Percentiles rank a stretch among this genome's conserved stretches.
Evolutionary conservation across 2,113 vertebrate species (phyloP).

Genomic region (Bufo gargarizans): DNA sequence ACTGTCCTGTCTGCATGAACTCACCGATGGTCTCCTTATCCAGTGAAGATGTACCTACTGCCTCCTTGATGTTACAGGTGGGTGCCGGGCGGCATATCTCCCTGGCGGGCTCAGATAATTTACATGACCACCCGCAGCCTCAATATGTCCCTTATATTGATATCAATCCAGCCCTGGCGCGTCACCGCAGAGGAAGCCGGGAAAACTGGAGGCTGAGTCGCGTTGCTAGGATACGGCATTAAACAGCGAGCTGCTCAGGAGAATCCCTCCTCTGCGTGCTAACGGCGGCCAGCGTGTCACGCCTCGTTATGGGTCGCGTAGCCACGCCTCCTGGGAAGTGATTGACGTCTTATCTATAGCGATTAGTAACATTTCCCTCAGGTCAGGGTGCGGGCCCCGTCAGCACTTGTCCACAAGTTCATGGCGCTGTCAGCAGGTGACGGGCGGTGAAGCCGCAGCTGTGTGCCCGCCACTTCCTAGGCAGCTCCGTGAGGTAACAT

Average conservation of each 20-base stretch:
- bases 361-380: too few species aligned
- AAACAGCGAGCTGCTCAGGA: neutral
- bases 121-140: neutral
- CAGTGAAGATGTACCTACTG: neutral
- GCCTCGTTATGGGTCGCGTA: neutral
- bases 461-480: neutral
- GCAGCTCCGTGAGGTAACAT: neutral
- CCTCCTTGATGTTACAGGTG: neutral
- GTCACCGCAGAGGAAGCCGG: constrained; percentile 23
- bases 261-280: too few species aligned
- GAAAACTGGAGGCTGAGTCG: neutral
- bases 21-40: too few species aligned
- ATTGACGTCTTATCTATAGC: neutral
- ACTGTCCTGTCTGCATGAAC: too few species aligned
- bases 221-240: constrained; percentile 64
- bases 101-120: neutral
- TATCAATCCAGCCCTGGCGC: constrained; percentile 10
- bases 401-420: neutral
- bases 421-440: neutral
- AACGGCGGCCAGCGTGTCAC: constrained; percentile 4
- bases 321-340: neutral
- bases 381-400: neutral
- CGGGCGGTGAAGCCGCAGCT: neutral
- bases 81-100: too few species aligned
- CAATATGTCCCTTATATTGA: neutral